A percentile compares a stretch with the other conserved stretches of the same genome.
Evolutionary conservation across 64 coral and sea anemone species (phyloP).

Genomic region (Montipora foliosa): DNA sequence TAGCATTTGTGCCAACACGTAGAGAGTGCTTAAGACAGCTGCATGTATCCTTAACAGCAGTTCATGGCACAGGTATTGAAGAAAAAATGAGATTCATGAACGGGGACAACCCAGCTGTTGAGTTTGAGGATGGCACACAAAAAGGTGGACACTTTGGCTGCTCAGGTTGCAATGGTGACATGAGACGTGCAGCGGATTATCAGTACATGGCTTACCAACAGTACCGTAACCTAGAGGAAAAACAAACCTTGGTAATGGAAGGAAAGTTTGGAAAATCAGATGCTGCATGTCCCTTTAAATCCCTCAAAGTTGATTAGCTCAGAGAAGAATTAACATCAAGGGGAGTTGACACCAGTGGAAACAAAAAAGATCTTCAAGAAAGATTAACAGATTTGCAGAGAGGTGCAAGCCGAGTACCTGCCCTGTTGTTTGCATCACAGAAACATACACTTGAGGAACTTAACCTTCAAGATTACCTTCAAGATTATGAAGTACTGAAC

Average conservation of each 20-base stretch:
- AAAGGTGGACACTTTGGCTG: conserved; percentile 18
- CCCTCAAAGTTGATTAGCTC: conserved; percentile 2
- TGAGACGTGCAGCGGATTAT: not conserved
- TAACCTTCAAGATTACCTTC: not conserved
- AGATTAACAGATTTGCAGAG: not conserved
- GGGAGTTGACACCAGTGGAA: not conserved
- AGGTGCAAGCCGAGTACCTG: conserved; percentile 20
- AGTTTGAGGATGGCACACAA: conserved; percentile 35
- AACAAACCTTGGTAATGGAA: not conserved
- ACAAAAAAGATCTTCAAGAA: not conserved
- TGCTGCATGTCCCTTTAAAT: not conserved
- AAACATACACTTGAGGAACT: not conserved
- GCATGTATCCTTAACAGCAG: too few species aligned
- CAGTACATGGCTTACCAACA: not conserved
- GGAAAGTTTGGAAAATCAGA: not conserved
- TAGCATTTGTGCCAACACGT: conserved; percentile 5
- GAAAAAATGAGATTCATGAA: conserved; percentile 39
- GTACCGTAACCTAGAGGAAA: conserved; percentile 36
- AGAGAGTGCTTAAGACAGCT: conserved; percentile 26
- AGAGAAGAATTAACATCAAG: conserved; percentile 2
- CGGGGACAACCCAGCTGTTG: conserved; percentile 8
- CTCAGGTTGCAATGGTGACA: conserved; percentile 24
- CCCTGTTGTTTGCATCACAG: not conserved
- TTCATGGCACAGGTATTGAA: not conserved
- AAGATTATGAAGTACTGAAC: too few species aligned